Evolutionary conservation across 2,888 invertebrate genomes (phyloP).

Genomic region (Lithophane leautieri): DNA sequence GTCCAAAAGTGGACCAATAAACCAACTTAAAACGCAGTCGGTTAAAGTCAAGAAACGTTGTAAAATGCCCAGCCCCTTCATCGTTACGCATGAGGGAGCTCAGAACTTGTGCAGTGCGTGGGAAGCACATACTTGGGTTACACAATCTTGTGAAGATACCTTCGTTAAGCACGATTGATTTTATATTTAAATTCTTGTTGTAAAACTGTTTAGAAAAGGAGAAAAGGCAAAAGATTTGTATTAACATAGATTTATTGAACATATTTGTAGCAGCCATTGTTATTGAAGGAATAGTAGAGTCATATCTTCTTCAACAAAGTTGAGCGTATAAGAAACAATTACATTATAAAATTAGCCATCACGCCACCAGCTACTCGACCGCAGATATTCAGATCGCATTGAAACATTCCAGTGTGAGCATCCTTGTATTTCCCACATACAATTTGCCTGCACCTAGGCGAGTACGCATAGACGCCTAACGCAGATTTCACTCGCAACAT

Average conservation of each 20-base stretch:
- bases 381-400: conserved; percentile 70
- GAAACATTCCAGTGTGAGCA: conserved; percentile 73
- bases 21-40: conserved; percentile 78
- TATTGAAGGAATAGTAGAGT: not conserved
- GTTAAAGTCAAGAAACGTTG: conserved; percentile 82
- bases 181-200: conserved; percentile 60
- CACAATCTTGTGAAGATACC: conserved; percentile 86
- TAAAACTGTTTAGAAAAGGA: conserved; percentile 22
- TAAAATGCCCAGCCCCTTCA: conserved; percentile 87
- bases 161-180: conserved; percentile 75
- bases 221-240: conserved; percentile 13
- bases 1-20: conserved; percentile 64
- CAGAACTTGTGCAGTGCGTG: conserved; percentile 84
- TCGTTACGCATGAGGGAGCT: conserved; percentile 85
- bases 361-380: conserved; percentile 69
- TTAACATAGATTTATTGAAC: not conserved
- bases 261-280: conserved; percentile 8
- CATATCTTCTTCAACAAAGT: conserved; percentile 32
- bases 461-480: conserved; percentile 77
- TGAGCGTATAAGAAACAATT: conserved; percentile 53
- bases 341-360: conserved; percentile 69
- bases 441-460: conserved; percentile 74
- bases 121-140: conserved; percentile 89
- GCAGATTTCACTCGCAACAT: conserved; percentile 85
- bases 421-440: conserved; percentile 79